These are phyloP conservation scores for Fabriciana adippe DNA, from an alignment of 2,888 invertebrate genomes.

Conservation along the genomic window DNA sequence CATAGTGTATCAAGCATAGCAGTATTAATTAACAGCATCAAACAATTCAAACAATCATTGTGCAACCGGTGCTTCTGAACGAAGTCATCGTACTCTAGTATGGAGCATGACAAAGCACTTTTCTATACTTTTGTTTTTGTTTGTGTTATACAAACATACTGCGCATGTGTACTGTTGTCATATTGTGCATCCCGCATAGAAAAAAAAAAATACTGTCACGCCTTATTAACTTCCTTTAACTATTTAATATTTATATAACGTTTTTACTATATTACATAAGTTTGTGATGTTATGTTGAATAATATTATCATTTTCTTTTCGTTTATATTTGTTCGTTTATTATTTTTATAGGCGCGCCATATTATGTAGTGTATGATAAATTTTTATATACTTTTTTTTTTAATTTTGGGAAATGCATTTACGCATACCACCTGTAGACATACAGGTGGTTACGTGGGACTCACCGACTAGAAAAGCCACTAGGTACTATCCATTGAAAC, in stretches of 20 bases:
- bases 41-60: constrained; percentile 44
- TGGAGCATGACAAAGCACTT: constrained; percentile 19
- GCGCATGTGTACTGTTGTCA: constrained; percentile 1
- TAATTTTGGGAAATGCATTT: too few relatives aligned
- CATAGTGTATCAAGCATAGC: not conserved
- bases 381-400: too few relatives aligned
- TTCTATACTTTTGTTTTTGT: constrained; percentile 21
- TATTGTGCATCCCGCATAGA: not conserved
- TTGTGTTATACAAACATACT: constrained; percentile 7
- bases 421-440: too few relatives aligned
- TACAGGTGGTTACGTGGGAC: too few relatives aligned
- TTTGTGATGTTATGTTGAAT: too few relatives aligned
- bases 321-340: too few relatives aligned
- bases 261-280: not conserved
- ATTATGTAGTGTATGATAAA: too few relatives aligned
- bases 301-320: too few relatives aligned
- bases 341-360: too few relatives aligned
- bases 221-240: constrained; percentile 4
- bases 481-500: too few relatives aligned
- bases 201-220: not conserved
- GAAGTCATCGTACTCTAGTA: constrained; percentile 38
- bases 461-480: too few relatives aligned
- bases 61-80: constrained; percentile 43
- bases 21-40: constrained; percentile 40
- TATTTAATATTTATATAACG: not conserved